These are phyloP conservation scores for Micromussa lordhowensis DNA, from an alignment of 92 coral and sea anemone species.

Conservation along the genomic window DNA sequence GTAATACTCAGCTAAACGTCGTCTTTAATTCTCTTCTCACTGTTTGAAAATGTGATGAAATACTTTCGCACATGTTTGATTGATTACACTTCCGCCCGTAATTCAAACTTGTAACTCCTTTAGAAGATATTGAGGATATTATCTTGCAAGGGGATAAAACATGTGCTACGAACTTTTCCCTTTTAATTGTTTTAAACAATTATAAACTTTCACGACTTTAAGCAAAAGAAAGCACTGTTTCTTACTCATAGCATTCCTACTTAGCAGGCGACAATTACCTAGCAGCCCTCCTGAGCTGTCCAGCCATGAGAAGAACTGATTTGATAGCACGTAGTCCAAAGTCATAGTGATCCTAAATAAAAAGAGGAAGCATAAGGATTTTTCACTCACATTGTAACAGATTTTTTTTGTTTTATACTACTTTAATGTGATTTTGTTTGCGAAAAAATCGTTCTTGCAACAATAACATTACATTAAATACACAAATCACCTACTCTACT, in stretches of 20 bases:
- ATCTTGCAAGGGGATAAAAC: not conserved
- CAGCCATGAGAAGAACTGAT: conserved; percentile 90
- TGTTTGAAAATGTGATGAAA: not conserved
- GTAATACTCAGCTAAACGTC: not conserved
- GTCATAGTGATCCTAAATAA: conserved; percentile 91
- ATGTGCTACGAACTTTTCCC: too few relatives aligned
- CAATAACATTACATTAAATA: too few relatives aligned
- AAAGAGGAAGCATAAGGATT: not conserved
- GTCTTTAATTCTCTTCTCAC: not conserved
- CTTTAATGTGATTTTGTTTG: not conserved
- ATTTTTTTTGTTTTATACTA: too few relatives aligned
- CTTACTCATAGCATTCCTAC: too few relatives aligned
- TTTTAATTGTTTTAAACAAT: too few relatives aligned
- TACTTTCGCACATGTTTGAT: not conserved
- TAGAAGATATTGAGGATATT: not conserved
- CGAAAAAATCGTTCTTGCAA: too few relatives aligned
- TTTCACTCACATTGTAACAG: not conserved
- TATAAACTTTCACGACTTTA: too few relatives aligned
- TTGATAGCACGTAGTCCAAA: conserved; percentile 96
- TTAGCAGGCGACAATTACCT: conserved; percentile 58
- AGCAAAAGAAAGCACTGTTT: too few relatives aligned
- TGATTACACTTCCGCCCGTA: not conserved
- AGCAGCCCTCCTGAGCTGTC: conserved; percentile 79
- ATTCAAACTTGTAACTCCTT: not conserved
- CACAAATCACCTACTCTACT: too few relatives aligned